Evolutionary conservation across 2,113 vertebrate genomes (phyloP).

Genomic region (Crotalus tigris): DNA sequence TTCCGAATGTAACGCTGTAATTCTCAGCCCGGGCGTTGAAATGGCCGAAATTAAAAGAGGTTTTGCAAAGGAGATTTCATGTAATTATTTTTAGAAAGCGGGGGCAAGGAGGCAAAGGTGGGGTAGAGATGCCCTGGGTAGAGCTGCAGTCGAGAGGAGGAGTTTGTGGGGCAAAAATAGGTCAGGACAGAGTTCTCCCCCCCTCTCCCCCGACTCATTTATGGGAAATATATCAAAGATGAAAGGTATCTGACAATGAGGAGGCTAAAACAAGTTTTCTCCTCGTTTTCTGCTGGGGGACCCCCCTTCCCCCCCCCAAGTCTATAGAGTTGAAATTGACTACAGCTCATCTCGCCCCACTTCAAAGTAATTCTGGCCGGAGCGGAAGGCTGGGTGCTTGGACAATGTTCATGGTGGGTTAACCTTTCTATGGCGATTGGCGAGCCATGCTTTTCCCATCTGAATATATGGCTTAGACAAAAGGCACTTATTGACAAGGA

Average conservation of each 20-base stretch:
- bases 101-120: constrained; percentile 25
- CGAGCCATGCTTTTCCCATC: constrained; percentile 81
- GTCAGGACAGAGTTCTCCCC: constrained; percentile 80
- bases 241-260: constrained; percentile 91
- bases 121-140: constrained; percentile 67
- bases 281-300: constrained; percentile 85
- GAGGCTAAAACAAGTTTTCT: constrained; percentile 86
- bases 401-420: constrained; percentile 92
- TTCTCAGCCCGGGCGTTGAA: constrained; percentile 42
- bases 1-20: not conserved
- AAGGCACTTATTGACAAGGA: constrained; percentile 86
- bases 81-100: constrained; percentile 67
- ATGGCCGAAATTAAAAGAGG: constrained; percentile 68
- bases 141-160: not conserved
- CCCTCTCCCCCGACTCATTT: constrained; percentile 84
- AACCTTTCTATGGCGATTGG: constrained; percentile 92
- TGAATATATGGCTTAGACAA: constrained; percentile 83
- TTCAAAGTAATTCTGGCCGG: constrained; percentile 89
- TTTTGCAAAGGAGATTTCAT: constrained; percentile 73
- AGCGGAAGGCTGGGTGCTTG: constrained; percentile 87
- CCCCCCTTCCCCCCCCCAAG: constrained; percentile 78
- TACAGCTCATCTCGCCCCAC: constrained; percentile 85
- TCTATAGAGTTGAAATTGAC: constrained; percentile 89
- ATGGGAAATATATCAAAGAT: constrained; percentile 91
- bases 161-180: constrained; percentile 83